phyloP scores from a whole-genome alignment of 2,888 invertebrate species.

The Ectemnius cavifrons region DNA sequence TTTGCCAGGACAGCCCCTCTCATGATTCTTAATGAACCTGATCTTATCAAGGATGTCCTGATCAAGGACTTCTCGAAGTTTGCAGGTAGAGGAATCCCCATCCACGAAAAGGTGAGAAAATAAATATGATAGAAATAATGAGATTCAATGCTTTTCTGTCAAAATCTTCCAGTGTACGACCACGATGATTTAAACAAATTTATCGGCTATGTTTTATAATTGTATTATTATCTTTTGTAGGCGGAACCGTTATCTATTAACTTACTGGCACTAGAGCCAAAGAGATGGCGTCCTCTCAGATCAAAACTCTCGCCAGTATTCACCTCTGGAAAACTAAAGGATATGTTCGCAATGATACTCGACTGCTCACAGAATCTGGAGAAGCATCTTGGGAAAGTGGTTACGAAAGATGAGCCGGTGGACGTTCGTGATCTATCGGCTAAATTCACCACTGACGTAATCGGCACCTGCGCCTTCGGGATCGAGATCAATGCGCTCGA shows the following conservation, averaged over 20 bases:
- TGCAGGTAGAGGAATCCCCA: constrained; percentile 3
- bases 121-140: not conserved
- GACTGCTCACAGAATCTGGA: constrained; percentile 77
- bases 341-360: constrained; percentile 78
- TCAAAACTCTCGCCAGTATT: constrained; percentile 79
- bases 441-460: constrained; percentile 76
- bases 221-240: constrained; percentile 15
- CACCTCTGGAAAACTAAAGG: constrained; percentile 79
- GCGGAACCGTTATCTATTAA: constrained; percentile 78
- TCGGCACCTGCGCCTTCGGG: constrained; percentile 77
- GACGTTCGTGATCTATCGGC: constrained; percentile 70
- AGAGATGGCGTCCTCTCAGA: constrained; percentile 79
- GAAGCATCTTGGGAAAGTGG: constrained; percentile 72
- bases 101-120: not conserved
- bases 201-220: not conserved
- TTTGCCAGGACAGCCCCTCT: not conserved
- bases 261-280: constrained; percentile 77
- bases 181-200: not conserved
- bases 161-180: not conserved
- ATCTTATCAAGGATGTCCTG: constrained; percentile 23
- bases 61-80: constrained; percentile 23
- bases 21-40: constrained; percentile 13
- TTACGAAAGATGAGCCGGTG: constrained; percentile 49
- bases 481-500: constrained; percentile 72
- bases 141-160: not conserved